Percentiles rank a stretch among this genome's conserved stretches.
Conservation (phyloP, 53 echinoderm and acorn worm species). For the Henricia sp. region DNA sequence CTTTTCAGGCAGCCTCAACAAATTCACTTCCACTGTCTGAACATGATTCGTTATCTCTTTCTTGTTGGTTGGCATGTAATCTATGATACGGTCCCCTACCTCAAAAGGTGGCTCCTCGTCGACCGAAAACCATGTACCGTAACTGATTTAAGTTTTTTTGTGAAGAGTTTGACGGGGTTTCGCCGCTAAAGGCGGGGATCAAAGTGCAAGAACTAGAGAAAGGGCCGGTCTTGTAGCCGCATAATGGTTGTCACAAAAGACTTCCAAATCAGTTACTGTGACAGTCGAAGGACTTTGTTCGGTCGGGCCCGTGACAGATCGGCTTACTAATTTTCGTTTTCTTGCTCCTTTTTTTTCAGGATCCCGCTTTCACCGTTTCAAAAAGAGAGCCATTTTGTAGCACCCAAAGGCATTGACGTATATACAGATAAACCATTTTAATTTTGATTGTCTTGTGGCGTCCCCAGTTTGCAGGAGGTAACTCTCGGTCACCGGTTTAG, state of each 20-base stretch:
- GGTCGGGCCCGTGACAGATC: conserved; percentile 35
- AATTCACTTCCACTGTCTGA: conserved; percentile 3
- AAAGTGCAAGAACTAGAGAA: conserved; percentile 16
- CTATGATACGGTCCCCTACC: neutral
- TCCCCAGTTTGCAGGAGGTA: neutral
- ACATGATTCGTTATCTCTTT: neutral
- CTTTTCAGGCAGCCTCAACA: neutral
- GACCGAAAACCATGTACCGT: conserved; percentile 22
- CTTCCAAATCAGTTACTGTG: conserved; percentile 30
- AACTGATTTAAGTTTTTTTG: conserved; percentile 1
- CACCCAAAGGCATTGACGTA: conserved; percentile 28
- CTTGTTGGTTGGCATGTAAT: conserved; percentile 23
- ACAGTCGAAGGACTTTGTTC: neutral
- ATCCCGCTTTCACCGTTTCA: neutral
- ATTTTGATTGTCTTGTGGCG: neutral
- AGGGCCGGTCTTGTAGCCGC: conserved; percentile 12
- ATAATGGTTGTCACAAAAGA: conserved; percentile 5
- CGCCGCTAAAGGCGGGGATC: conserved; percentile 34
- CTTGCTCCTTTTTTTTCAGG: neutral
- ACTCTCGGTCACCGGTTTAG: conserved; percentile 34
- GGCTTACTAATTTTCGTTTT: conserved; percentile 38
- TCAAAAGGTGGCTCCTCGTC: neutral
- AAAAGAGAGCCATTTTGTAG: conserved; percentile 34
- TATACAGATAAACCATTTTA: neutral
- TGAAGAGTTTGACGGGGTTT: neutral